Evolutionary conservation across 2,113 vertebrate species (phyloP).

Genomic region (Bufo gargarizans): DNA sequence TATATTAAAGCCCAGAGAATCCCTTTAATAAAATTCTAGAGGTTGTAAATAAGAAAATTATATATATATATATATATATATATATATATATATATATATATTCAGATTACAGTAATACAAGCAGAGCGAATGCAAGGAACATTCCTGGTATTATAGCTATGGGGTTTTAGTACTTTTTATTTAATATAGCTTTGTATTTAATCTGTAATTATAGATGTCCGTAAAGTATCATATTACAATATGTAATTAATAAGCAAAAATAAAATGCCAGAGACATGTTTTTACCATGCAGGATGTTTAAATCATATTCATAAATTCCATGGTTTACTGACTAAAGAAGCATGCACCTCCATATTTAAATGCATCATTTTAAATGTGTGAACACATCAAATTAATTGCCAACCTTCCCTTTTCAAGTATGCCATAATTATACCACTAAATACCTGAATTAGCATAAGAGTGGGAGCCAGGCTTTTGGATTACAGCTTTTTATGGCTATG

Average conservation of each 20-base stretch:
- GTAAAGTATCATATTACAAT: slow-evolving; percentile 10
- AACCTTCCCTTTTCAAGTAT: slow-evolving; percentile 19
- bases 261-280: not conserved
- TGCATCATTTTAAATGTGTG: slow-evolving; percentile 18
- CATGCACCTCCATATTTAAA: slow-evolving; percentile 46
- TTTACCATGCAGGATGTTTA: slow-evolving; percentile 13
- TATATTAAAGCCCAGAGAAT: too few relatives aligned
- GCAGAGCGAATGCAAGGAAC: not conserved
- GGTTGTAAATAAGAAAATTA: too few relatives aligned
- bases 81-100: too few relatives aligned
- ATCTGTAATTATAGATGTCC: not conserved
- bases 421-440: slow-evolving; percentile 45
- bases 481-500: slow-evolving; percentile 7
- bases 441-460: slow-evolving; percentile 26
- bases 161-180: not conserved
- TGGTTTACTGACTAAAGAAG: slow-evolving; percentile 1
- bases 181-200: not conserved
- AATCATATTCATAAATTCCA: slow-evolving; percentile 33
- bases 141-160: not conserved
- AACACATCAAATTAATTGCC: slow-evolving; percentile 50
- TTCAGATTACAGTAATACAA: not conserved
- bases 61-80: too few relatives aligned
- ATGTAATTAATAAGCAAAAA: slow-evolving; percentile 5
- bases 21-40: too few relatives aligned
- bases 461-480: not conserved